phyloP scores from a whole-genome alignment of 2,113 vertebrate genomes.

The sheep (Ovis aries) region DNA sequence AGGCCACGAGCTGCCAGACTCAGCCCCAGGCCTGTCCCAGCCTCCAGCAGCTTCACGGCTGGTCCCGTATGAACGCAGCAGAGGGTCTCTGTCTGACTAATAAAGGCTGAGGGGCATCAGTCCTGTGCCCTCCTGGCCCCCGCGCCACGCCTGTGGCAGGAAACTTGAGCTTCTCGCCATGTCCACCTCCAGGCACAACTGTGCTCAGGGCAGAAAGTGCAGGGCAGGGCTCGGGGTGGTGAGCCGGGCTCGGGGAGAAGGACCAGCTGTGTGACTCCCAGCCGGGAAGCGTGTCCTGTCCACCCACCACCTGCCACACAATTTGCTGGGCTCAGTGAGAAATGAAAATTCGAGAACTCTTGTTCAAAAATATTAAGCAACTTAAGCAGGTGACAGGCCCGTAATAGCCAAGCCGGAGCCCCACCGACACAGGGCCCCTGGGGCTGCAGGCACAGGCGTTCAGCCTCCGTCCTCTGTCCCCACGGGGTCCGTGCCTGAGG shows the following conservation, averaged over 20 bases:
- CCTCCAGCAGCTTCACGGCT: not conserved
- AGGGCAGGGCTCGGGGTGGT: not conserved
- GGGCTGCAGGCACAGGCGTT: not conserved
- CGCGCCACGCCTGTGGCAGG: accelerated
- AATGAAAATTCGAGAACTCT: not conserved
- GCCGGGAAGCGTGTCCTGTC: accelerated
- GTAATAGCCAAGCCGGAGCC: not conserved
- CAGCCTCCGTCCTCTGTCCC: too few relatives aligned
- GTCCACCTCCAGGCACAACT: not conserved
- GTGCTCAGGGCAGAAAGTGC: not conserved
- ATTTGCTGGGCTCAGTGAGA: not conserved
- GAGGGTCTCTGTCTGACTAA: not conserved
- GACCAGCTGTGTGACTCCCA: accelerated
- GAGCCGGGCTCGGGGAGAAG: accelerated
- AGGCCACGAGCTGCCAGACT: not conserved
- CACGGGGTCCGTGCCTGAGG: accelerated
- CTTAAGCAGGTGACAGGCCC: not conserved
- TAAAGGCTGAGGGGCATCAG: too few relatives aligned
- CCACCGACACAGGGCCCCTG: accelerated
- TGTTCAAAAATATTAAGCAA: not conserved
- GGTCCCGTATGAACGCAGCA: not conserved
- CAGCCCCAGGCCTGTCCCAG: not conserved
- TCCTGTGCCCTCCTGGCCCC: too few relatives aligned
- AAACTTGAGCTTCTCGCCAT: accelerated
- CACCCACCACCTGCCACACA: not conserved